Conservation (phyloP, 2,113 vertebrate genomes). For the Mormyrus lacerda region DNA sequence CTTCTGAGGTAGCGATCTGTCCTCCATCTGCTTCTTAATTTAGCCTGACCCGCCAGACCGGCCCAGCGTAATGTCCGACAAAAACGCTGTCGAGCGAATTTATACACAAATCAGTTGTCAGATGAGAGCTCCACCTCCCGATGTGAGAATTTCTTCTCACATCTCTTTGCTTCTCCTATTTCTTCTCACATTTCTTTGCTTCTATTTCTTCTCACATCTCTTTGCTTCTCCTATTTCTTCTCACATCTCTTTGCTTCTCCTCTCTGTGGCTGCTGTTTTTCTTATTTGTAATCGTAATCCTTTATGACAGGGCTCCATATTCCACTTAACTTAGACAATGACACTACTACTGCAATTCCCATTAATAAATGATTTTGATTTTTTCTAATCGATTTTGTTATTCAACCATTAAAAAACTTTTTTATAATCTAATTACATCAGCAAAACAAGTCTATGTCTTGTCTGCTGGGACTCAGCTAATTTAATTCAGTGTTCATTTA, state of each 20-base stretch:
- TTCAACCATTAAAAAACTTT: neutral
- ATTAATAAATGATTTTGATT: constrained; percentile 3
- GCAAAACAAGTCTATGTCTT: neutral
- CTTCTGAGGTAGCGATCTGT: neutral
- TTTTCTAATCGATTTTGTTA: neutral
- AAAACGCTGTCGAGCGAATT: neutral
- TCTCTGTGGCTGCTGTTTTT: neutral
- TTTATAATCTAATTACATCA: neutral
- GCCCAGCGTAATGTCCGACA: neutral
- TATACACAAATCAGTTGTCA: neutral
- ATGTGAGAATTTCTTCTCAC: neutral
- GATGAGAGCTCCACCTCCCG: neutral
- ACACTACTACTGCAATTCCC: neutral
- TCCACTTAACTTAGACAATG: neutral
- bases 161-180: neutral
- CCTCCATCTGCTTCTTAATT: neutral
- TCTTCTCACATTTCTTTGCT: neutral
- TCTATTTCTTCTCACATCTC: neutral
- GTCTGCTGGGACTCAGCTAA: neutral
- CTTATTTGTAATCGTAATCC: neutral
- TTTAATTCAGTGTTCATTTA: neutral
- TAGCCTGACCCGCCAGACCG: neutral
- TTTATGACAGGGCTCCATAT: neutral
- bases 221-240: neutral
- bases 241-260: neutral